Evolutionary conservation across 1,140 invertebrate genomes (phyloP), one percentile per base, ranked within the genome.

Genomic region (Lineus longissimus): DNA sequence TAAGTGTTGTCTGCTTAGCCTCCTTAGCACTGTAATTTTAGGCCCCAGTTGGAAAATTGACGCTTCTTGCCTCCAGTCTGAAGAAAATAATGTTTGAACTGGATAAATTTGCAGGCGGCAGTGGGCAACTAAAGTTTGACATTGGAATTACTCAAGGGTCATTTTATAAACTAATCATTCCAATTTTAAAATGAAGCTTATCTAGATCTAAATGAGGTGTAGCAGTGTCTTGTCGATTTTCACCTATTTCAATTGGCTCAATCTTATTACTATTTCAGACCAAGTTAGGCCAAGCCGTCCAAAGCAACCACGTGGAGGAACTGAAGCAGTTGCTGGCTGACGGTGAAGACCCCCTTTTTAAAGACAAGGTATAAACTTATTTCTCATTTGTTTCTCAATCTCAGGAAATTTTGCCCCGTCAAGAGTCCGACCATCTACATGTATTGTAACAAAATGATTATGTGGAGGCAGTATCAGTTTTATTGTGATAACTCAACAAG

Each of bases 211-310:
- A 15, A 47, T 43, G 7, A 25, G 0, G 30, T 31, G n/a, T 9
- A 29, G 13, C 15, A 1, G 31, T 17, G 9, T 60, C 29, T 51
- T 15, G 29, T 1, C 17, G 51, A 9, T 25, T 17, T 6, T 29
- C 54, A 33, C 27, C 15, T n/a, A 17, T 47, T 47, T 51, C 19
- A 29, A 47, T 40, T 54, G 6, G 19, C 0, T 45, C 27, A 22
- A 47, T 29, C 1, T 11, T 66, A 29, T 54, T 55, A 36, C 33
- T 30, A 2, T 68, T 69, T 19, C 62, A 75, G 73, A 74, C 73
- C 22, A 65, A 60, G 55, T 72, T 75, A 62, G 73, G 73, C 9
- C 59, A 69, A 60, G 72, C 73, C 23, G 72, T 75, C 19, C 51
- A 47, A 30, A 45, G 62, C 22, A 66, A 62, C 17, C 60, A 69